Conservation (phyloP, 2,797 vertebrate species). For the Scleropages formosus region DNA sequence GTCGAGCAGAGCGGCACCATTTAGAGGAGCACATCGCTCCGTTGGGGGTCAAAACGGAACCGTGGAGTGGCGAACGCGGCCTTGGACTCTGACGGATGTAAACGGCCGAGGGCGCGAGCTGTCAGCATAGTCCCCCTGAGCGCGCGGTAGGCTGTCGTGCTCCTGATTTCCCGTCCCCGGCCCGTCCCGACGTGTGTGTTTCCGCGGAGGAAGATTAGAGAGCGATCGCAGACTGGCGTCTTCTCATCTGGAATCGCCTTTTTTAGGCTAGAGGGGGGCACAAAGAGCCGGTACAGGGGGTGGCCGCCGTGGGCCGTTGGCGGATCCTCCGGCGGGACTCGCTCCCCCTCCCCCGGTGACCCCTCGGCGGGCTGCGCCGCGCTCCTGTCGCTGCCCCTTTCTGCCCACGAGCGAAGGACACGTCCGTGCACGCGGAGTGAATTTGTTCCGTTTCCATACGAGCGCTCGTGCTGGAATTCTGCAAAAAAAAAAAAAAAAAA, state of each 20-base stretch:
- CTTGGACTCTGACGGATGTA: constrained; percentile 50
- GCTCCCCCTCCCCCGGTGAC: constrained; percentile 16
- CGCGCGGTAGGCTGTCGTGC: constrained; percentile 46
- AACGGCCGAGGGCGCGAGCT: constrained; percentile 53
- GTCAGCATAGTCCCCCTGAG: constrained; percentile 58
- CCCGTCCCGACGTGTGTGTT: constrained; percentile 29
- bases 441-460: constrained; percentile 2
- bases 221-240: constrained; percentile 35
- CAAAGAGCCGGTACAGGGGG: constrained; percentile 3
- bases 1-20: constrained; percentile 59
- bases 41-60: constrained; percentile 47
- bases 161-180: constrained; percentile 52
- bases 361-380: constrained; percentile 10
- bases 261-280: constrained; percentile 34
- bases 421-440: not conserved
- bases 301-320: constrained; percentile 10
- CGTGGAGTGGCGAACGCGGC: constrained; percentile 52
- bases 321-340: constrained; percentile 24
- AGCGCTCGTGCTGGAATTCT: constrained; percentile 14
- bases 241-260: constrained; percentile 49
- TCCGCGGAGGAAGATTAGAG: constrained; percentile 47
- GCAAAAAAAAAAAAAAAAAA: constrained; percentile 39
- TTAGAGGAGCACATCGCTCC: constrained; percentile 44
- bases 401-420: constrained; percentile 2
- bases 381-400: constrained; percentile 3